Base-by-base conservation (phyloP, 2,113 vertebrate genomes). In the Sinocyclocheilus anophthalmus region DNA sequence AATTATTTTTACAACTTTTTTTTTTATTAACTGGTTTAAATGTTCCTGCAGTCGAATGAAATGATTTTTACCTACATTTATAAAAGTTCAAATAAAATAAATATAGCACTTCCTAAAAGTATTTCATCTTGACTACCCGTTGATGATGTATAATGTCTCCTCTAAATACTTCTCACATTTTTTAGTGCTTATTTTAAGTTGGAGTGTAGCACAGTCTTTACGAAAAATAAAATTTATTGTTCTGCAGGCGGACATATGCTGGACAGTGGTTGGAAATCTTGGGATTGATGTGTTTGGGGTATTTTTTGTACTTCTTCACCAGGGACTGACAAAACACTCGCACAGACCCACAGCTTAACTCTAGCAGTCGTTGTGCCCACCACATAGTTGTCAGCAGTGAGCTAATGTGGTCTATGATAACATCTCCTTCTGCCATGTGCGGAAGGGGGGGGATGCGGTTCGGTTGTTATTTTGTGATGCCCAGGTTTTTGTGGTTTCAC, bases 301-400 rank as follows among this genome's bases (percentile, higher is more conserved):
- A 87, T 89, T 89, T 88, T 84, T 89, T 90, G 79, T 86, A 84
- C 76, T 57, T 89, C 78, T 57, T 78, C 57, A 86, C 87, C 81
- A 86, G 83, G 77, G 87, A 45, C 83, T 90, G 89, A 88, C 72
- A 87, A 89, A 90, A 89, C 69, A 90, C 61, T 81, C 8, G 24
- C 39, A 37, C 42, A 63, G 85, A 42, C 10, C 86, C 42, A 39
- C 50, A 81, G 82, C 50, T 85, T 10, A 24, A 75, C 22, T 30
- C 59, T 83, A 33, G 55, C 33, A 26, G 45, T 33, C 63, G 20
- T 33, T 11, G 18, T 84, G 61, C 59, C 82, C 70, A 88, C 50
- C 84, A 24, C 82, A 79, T 16, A 84, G 70, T 86, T 87, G 87
- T 30, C 30, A 30, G 80, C 89, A 90, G 24, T 20, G 50, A 48